phyloP scores from a whole-genome alignment of 2,113 vertebrate genomes.

The Loxodonta africana region DNA sequence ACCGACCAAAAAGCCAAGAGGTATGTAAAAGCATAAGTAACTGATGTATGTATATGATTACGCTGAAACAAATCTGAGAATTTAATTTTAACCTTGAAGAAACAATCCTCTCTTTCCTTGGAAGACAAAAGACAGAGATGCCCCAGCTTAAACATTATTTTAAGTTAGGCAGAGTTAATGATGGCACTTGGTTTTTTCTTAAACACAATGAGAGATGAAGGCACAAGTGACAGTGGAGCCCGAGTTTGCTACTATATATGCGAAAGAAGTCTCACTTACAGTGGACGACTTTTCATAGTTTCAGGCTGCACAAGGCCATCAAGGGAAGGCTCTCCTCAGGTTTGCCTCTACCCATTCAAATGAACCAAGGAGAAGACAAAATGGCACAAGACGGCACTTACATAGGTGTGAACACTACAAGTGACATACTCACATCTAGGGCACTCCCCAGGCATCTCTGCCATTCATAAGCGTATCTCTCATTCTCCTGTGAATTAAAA shows the following conservation, averaged over 20 bases:
- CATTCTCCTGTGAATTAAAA: slow-evolving; percentile 93
- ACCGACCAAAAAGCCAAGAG: neutral
- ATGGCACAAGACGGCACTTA: neutral
- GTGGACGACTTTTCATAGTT: neutral
- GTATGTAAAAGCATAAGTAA: slow-evolving; percentile 36
- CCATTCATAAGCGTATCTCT: slow-evolving; percentile 98
- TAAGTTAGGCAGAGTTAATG: slow-evolving; percentile 38
- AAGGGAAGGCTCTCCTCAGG: neutral
- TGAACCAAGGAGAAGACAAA: neutral
- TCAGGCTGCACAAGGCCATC: neutral
- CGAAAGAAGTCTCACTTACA: neutral
- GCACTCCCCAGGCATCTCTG: slow-evolving; percentile 97
- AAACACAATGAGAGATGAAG: slow-evolving; percentile 34
- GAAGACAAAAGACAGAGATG: neutral
- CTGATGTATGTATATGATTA: neutral
- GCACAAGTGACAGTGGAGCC: neutral
- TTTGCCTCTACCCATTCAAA: neutral
- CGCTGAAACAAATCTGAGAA: slow-evolving; percentile 2
- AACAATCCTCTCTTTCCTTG: slow-evolving; percentile 4
- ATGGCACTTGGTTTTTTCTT: neutral
- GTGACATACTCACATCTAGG: slow-evolving; percentile 91
- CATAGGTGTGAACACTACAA: fast-evolving
- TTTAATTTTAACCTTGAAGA: slow-evolving; percentile 56
- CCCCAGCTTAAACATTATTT: slow-evolving; percentile 46
- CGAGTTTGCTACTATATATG: neutral